A percentile compares a stretch with the other conserved stretches of the same genome.
Conservation (phyloP, 2,888 invertebrate genomes). For the Cosmorhoe ocellata region DNA sequence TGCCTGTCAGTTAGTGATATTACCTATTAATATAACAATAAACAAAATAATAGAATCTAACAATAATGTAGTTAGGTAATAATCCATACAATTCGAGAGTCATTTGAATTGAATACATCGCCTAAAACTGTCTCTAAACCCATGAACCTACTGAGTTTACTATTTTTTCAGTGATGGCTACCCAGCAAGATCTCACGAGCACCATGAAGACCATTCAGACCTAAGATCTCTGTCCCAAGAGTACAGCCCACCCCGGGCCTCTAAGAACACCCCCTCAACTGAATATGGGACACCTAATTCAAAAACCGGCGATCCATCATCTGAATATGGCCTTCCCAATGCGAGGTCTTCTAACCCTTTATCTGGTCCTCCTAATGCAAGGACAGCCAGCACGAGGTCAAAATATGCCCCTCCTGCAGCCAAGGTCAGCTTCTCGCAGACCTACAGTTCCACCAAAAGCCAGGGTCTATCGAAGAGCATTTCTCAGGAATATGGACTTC, state of each 20-base stretch:
- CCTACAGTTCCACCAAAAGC: constrained; percentile 30
- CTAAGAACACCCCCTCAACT: too few species aligned
- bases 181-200: constrained; percentile 17
- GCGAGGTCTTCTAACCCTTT: not conserved
- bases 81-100: too few species aligned
- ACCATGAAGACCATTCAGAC: constrained; percentile 19
- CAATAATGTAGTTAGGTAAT: too few species aligned
- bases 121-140: too few species aligned
- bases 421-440: constrained; percentile 26
- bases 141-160: too few species aligned
- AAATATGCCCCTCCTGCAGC: constrained; percentile 26
- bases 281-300: too few species aligned
- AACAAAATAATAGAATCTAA: too few species aligned
- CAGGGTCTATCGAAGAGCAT: constrained; percentile 19
- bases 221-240: constrained; percentile 24
- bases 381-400: constrained; percentile 17
- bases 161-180: constrained; percentile 28
- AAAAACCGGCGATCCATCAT: too few species aligned
- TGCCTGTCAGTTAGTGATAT: too few species aligned
- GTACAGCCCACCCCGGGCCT: constrained; percentile 18
- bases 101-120: too few species aligned
- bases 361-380: constrained; percentile 5
- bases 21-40: too few species aligned
- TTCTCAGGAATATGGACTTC: constrained; percentile 29
- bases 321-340: constrained; percentile 12